Conservation (phyloP, 2,888 invertebrate genomes). For the Limenitis camilla region DNA sequence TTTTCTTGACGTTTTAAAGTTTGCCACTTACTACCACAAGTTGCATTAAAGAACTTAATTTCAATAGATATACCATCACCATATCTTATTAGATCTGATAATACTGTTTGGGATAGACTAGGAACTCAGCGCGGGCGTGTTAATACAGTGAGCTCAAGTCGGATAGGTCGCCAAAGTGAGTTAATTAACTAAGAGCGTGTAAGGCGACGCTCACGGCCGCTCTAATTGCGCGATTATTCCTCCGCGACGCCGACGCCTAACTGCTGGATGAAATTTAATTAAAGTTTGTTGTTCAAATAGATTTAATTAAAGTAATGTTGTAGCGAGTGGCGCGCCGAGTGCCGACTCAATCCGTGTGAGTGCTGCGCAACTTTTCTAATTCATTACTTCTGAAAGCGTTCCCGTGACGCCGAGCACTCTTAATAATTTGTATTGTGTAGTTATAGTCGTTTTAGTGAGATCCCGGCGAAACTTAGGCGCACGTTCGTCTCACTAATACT, state of each 20-base stretch:
- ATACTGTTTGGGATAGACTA: not conserved
- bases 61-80: no score
- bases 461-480: conserved; percentile 29
- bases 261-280: conserved; percentile 76
- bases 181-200: conserved; percentile 73
- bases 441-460: conserved; percentile 52
- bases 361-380: conserved; percentile 75
- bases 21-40: no score
- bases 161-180: conserved; percentile 66
- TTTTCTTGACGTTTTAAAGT: not conserved
- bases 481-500: conserved; percentile 1
- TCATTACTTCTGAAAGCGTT: conserved; percentile 75
- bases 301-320: conserved; percentile 77
- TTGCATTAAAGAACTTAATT: no score
- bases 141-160: conserved; percentile 39
- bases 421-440: conserved; percentile 74
- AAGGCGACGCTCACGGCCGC: conserved; percentile 74
- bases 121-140: conserved; percentile 22
- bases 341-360: conserved; percentile 71
- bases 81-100: no score
- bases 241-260: conserved; percentile 74
- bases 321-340: conserved; percentile 62
- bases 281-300: conserved; percentile 77
- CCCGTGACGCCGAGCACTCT: conserved; percentile 72
- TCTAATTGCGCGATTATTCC: conserved; percentile 75